Evolutionary conservation across 2,113 vertebrate genomes (phyloP), one percentile per base, ranked within the genome.

Genomic region (Nerophis lumbriciformis): DNA sequence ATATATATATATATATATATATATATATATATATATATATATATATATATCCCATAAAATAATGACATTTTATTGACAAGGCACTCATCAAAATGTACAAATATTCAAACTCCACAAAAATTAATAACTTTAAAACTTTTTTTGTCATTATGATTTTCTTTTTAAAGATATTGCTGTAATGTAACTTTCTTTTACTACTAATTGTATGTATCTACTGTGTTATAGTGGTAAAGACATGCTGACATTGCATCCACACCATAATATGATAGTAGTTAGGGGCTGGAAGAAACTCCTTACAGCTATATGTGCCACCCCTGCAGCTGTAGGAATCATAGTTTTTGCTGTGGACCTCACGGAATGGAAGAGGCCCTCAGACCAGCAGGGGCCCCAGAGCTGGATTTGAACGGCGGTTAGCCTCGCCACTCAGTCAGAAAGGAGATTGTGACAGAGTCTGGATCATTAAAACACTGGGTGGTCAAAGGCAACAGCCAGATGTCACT

Each of bases 401-500:
- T 8, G 53, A 61, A 39, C 54, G 86, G 76, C 88, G 75, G 88
- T 91, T 90, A 79, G 85, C 80, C 75, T 84, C 77, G 68, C 68
- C 74, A 16, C 71, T 79, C 76, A 79, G 73, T 73, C 83, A 76
- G 81, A 89, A 69, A 80, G 69, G 51, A 47, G 83, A 83, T 97
- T 96, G 93, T 91, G 94, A 93, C 95, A 96, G 79, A 84, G 68
- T 42, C 77, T 73, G 63, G 56, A 81, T 84, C 85, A 87, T 88
- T 82, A 90, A 90, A 91, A 84, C 72, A 76, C 80, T 85, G 75
- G 82, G 90, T 91, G 91, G 88, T 93, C 90, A 92, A 90, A 85
- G 88, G 80, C 61, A 82, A 82, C 80, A 81, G 87, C 88, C 91
- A 85, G 88, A 92, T 88, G 83, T 83, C 87, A 83, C 79, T 72